phyloP scores from a whole-genome alignment of 2,888 invertebrate genomes.

The Napeogenes inachia region DNA sequence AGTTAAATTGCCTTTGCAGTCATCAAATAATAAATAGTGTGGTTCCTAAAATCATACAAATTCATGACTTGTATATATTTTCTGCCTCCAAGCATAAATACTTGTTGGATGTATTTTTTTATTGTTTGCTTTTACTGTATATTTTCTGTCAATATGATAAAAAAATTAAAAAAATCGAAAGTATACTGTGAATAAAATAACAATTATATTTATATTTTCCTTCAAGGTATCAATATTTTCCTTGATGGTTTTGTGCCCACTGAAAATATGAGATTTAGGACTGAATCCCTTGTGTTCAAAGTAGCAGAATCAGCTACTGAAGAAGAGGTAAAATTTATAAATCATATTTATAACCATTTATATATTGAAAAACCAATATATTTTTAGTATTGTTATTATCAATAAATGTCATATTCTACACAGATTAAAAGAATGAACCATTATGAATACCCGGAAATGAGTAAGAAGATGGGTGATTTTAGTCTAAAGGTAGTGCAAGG shows the following conservation, averaged over 20 bases:
- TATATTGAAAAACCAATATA: background rate
- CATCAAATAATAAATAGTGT: background rate
- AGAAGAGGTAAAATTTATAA: conserved; percentile 82
- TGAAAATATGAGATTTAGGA: conserved; percentile 98
- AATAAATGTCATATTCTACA: conserved; percentile 14
- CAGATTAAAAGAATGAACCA: conserved; percentile 95
- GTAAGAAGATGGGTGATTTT: conserved; percentile 89
- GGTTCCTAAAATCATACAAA: background rate
- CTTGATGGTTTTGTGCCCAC: conserved; percentile 99
- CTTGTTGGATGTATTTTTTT: too few species aligned
- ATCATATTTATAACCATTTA: background rate
- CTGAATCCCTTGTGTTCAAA: conserved; percentile 97
- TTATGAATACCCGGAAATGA: conserved; percentile 96
- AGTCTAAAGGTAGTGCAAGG: conserved; percentile 89
- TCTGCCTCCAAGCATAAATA: too few species aligned
- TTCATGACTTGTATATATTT: background rate
- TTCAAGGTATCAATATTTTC: conserved; percentile 95
- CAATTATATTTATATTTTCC: conserved; percentile 25
- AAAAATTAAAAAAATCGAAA: too few species aligned
- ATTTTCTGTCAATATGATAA: too few species aligned
- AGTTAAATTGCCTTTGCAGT: conserved; percentile 18
- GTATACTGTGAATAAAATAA: background rate
- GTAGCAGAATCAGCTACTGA: conserved; percentile 98
- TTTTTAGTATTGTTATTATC: conserved; percentile 3
- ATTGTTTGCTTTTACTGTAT: too few species aligned